Base-by-base conservation (phyloP, 2,888 invertebrate species). In the Sturmia bella region DNA sequence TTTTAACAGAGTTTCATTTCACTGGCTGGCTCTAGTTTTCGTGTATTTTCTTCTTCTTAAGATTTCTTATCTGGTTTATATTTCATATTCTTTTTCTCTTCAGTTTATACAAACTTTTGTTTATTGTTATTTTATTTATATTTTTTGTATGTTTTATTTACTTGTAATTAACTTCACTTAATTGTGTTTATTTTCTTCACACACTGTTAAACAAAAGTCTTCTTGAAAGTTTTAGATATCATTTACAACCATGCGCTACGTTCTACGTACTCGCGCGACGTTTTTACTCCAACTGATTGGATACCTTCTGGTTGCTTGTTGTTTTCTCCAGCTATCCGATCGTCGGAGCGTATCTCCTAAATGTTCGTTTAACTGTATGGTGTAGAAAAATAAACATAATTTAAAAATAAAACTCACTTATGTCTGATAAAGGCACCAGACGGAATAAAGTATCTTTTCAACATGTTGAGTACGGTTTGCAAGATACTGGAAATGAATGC, bases 271-370 rank as follows among this genome's bases (percentile, higher is more conserved):
- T 81, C 82, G 74, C 74, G 78, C 82, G 74, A 74, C 70, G 77
- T 76, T 52, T 76, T 61, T 50, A 69, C 82, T 78, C 74, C 73
- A 78, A 82, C 82, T 82, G 82, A 70, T 37, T 78, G 70, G 57
- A 27, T 72, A 72, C 59, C 66, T 54, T 45, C n/a, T 19, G 17
- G 21, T 52, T 66, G 15, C 27, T 78, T 78, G 70, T 70, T 77
- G 41, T 27, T 3, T 63, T 50, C 37, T n/a, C 11, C 27, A 64
- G 48, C 64, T 24, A 56, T 48, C 54, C 64, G 82, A 82, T 78
- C 82, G 78, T 13, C 59, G 48, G 78, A 78, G 82, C 82, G 82
- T 82, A 78, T 82, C 78, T 82, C 82, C 82, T 63, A 59, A 74
- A 64, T 54, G 56, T 17, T 56, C 52, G 15, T 64, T 74, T 74